Conservation (phyloP, 2,797 vertebrate genomes). For the Bovichtus diacanthus region DNA sequence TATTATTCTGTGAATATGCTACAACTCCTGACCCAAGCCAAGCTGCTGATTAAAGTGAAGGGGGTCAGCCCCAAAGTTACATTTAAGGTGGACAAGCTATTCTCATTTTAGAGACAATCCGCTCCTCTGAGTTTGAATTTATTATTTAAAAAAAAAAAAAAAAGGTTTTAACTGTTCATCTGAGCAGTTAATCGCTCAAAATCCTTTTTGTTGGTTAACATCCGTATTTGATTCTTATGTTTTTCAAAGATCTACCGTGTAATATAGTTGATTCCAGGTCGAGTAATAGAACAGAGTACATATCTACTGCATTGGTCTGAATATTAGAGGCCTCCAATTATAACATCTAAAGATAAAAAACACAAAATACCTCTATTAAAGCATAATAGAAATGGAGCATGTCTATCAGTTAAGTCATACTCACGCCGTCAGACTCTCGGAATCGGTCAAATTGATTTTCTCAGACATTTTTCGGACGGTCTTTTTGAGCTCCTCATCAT, state of each 20-base stretch:
- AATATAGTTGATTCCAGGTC: background rate
- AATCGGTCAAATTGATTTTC: conserved; percentile 3
- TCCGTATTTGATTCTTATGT: too few species aligned
- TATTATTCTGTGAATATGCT: too few species aligned
- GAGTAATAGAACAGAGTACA: background rate
- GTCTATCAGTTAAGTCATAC: background rate
- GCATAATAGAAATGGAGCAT: background rate
- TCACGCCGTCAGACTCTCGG: background rate
- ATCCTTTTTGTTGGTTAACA: background rate
- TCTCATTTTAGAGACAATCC: too few species aligned
- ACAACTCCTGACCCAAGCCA: too few species aligned
- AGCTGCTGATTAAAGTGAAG: too few species aligned
- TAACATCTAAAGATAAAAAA: background rate
- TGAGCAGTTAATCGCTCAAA: too few species aligned
- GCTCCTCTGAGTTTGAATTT: too few species aligned
- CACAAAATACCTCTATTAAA: background rate
- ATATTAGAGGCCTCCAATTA: background rate
- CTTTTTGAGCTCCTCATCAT: background rate
- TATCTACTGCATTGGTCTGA: background rate
- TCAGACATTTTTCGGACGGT: background rate
- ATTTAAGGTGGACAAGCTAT: too few species aligned
- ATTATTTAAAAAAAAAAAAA: too few species aligned
- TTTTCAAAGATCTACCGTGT: background rate
- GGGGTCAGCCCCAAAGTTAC: too few species aligned
- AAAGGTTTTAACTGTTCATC: too few species aligned